Evolutionary conservation across 2,113 vertebrate genomes (phyloP).

Genomic region (Protobothrops flavoviridis): DNA sequence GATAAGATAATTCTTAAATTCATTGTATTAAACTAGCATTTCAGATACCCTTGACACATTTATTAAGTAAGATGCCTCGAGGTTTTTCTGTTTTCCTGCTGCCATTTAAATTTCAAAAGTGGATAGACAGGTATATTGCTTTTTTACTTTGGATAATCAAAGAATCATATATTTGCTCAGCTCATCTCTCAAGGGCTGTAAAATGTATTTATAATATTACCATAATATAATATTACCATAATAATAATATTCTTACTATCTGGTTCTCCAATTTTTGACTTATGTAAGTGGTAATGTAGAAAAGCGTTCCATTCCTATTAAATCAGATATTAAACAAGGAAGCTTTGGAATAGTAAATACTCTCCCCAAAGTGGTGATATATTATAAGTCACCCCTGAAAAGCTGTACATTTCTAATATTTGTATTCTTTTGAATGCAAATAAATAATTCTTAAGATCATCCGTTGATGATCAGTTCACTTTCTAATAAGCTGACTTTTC

Average conservation of each 20-base stretch:
- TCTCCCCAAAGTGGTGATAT: background rate
- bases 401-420: background rate
- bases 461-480: background rate
- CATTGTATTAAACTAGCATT: background rate
- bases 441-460: background rate
- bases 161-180: background rate
- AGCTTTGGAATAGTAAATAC: background rate
- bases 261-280: background rate
- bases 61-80: background rate
- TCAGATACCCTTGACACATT: background rate
- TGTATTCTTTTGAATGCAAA: background rate
- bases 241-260: background rate
- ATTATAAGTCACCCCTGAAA: rapidly evolving
- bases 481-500: background rate
- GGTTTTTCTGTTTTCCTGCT: background rate
- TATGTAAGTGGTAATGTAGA: background rate
- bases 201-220: background rate
- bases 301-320: background rate
- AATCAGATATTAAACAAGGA: background rate
- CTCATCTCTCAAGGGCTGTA: background rate
- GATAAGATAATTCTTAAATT: background rate
- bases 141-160: background rate
- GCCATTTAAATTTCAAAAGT: background rate
- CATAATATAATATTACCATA: background rate
- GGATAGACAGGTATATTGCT: background rate